These are phyloP conservation scores for Sycophila sp. DNA, from an alignment of 1,140 invertebrate species.

Conservation along the genomic window DNA sequence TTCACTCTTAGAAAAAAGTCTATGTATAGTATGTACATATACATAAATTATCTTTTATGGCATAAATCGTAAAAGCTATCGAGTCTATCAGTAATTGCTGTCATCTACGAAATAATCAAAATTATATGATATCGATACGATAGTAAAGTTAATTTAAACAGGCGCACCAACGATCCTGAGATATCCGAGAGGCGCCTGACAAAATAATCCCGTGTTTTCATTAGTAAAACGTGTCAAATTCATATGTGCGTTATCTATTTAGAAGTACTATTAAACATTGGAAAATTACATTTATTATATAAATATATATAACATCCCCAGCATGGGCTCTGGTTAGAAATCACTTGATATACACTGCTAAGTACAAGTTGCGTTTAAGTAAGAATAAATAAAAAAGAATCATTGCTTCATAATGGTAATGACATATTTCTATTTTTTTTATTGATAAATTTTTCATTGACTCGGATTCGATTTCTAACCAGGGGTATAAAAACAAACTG, in stretches of 20 bases:
- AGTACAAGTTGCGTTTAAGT: not conserved
- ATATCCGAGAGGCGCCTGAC: not conserved
- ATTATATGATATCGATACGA: conserved; percentile 3
- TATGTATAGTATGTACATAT: conserved; percentile 36
- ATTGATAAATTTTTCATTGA: not conserved
- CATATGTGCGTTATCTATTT: conserved; percentile 1
- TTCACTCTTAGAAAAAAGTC: conserved; percentile 18
- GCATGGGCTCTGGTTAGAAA: conserved; percentile 3
- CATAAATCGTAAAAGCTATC: not conserved
- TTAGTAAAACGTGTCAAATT: conserved; percentile 16
- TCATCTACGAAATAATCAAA: conserved; percentile 33
- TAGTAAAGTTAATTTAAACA: conserved; percentile 6
- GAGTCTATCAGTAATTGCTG: conserved; percentile 24
- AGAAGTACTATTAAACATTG: conserved; percentile 6
- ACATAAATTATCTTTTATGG: conserved; percentile 17
- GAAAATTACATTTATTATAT: not conserved
- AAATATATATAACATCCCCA: not conserved
- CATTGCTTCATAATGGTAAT: not conserved
- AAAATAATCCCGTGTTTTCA: conserved; percentile 14
- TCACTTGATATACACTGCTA: too few relatives aligned
- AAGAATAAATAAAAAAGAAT: not conserved
- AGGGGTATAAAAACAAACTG: not conserved
- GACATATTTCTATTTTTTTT: not conserved
- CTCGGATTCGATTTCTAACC: not conserved
- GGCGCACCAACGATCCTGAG: not conserved